Conservation (phyloP, 2,888 invertebrate genomes). For the Erebia palarica region DNA sequence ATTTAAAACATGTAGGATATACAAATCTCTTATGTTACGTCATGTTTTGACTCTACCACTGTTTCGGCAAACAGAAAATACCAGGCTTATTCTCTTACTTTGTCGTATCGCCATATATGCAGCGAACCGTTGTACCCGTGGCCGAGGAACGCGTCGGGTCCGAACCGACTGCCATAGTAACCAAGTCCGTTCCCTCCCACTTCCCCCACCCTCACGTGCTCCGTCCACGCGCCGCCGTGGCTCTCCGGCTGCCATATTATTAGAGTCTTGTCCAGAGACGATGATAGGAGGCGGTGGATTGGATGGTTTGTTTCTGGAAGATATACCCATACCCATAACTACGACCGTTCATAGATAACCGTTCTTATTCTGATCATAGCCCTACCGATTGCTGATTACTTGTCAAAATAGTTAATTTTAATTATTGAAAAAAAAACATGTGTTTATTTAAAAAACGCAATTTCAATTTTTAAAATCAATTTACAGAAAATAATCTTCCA, state of each 20-base stretch:
- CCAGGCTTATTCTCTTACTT: slow-evolving; percentile 52
- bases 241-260: slow-evolving; percentile 91
- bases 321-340: background rate
- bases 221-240: slow-evolving; percentile 88
- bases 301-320: slow-evolving; percentile 44
- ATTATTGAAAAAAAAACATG: no score
- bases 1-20: no score
- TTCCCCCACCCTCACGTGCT: slow-evolving; percentile 92
- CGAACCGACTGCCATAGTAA: slow-evolving; percentile 94
- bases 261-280: slow-evolving; percentile 95
- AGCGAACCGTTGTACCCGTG: slow-evolving; percentile 97
- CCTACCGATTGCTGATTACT: no score
- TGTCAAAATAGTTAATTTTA: no score
- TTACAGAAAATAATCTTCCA: no score
- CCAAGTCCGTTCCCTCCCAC: slow-evolving; percentile 97
- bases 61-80: no score
- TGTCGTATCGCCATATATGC: slow-evolving; percentile 89
- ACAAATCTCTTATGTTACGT: no score
- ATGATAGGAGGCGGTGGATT: slow-evolving; percentile 86
- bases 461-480: no score
- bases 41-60: no score
- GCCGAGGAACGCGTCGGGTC: slow-evolving; percentile 87
- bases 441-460: no score
- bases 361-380: no score
- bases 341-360: no score